Conservation (phyloP, 2,888 invertebrate genomes). For the Miltochrista miniata region DNA sequence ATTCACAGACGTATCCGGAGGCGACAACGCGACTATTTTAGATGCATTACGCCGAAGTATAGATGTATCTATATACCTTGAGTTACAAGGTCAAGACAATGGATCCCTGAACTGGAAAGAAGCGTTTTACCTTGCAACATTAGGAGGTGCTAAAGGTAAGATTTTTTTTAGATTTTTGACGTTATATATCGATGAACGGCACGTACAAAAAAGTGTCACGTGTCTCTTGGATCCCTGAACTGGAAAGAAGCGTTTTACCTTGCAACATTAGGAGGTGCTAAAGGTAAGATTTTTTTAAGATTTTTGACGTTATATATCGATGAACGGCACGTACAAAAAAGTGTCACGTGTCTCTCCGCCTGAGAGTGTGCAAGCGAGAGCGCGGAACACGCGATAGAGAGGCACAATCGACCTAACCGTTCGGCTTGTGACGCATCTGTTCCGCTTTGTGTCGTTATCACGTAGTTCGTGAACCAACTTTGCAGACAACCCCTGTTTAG, state of each 20-base stretch:
- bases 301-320: too few relatives aligned
- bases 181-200: too few relatives aligned
- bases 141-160: constrained; percentile 92
- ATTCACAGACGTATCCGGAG: constrained; percentile 89
- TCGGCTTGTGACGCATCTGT: too few relatives aligned
- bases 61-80: constrained; percentile 88
- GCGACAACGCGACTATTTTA: constrained; percentile 89
- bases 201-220: too few relatives aligned
- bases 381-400: too few relatives aligned
- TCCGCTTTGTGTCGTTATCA: too few relatives aligned
- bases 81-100: constrained; percentile 63
- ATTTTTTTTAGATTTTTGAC: too few relatives aligned
- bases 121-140: constrained; percentile 92
- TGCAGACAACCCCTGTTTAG: too few relatives aligned
- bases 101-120: constrained; percentile 87
- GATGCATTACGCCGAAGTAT: constrained; percentile 89
- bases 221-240: constrained; percentile 82
- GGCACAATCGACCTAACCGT: neutral
- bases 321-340: too few relatives aligned
- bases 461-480: too few relatives aligned
- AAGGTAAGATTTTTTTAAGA: constrained; percentile 74
- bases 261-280: constrained; percentile 94
- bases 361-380: too few relatives aligned
- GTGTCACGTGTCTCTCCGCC: too few relatives aligned
- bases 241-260: constrained; percentile 92